Base-by-base conservation (phyloP, 2,797 vertebrate genomes). In the Taeniopygia guttata region DNA sequence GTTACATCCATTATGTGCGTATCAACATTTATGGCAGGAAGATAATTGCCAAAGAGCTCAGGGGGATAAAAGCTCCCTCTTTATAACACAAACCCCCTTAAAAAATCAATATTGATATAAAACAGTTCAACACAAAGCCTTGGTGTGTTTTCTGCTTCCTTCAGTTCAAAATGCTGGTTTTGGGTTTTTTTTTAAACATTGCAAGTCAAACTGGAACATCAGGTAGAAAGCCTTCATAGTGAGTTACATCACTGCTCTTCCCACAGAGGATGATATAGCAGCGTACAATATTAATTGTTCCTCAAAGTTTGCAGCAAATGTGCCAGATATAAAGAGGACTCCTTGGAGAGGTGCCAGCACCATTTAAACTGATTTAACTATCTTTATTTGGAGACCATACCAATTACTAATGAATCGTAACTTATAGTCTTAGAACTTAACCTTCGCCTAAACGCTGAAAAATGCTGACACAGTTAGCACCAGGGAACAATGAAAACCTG, bases 11-110 rank as follows among this genome's bases (percentile, higher is more conserved):
- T 98, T 98, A 98, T 97, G 97, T 97, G 96, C 97, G 81, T 97
- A 98, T 98, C 98, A 98, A 98, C 98, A 98, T 98, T 98, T 98
- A 98, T 97, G 97, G 98, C 97, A 97, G 96, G 95, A 97, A 98
- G 97, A 98, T 98, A 98, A 98, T 98, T 98, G 97, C 97, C 97
- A 95, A 95, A 97, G 97, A 97, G 96, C 97, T 98, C 96, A 81
- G 85, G 97, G 96, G 97, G 96, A 98, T 97, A 97, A 98, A 98
- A 97, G 96, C 97, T 97, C 96, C 95, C 96, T 96, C 97, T 97
- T 97, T 97, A 96, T 97, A 97, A 97, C 91, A 95, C 91, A 96
- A 96, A 59, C 93, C 77, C 94, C 91, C 88, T 84, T 87, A 68
- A 83, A 96, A 97, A 97, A 97, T 98, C 97, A 97, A 97, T 98